Evolutionary conservation across 1,140 invertebrate species (phyloP).

Genomic region (Campoletis sonorensis): DNA sequence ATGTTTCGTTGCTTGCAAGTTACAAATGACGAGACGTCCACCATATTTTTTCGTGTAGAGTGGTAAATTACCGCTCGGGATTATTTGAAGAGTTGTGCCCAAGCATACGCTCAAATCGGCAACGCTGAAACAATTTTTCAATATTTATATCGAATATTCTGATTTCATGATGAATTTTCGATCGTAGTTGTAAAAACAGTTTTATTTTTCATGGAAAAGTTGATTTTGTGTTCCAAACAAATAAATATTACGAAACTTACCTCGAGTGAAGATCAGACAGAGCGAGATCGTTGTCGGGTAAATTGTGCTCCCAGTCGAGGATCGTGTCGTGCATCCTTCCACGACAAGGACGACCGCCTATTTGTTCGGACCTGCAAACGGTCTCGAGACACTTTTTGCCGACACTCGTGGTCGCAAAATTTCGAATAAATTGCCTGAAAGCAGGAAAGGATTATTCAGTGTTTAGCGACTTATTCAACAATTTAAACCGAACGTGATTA

Average conservation of each 20-base stretch:
- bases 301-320: conserved; percentile 98
- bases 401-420: conserved; percentile 89
- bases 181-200: too few species aligned
- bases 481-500: too few species aligned
- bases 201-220: neutral
- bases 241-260: conserved; percentile 74
- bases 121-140: conserved; percentile 78
- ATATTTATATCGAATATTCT: neutral
- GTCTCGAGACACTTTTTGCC: conserved; percentile 92
- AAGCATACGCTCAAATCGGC: conserved; percentile 95
- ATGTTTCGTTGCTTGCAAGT: conserved; percentile 98
- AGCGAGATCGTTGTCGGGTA: conserved; percentile 93
- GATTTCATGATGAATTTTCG: too few species aligned
- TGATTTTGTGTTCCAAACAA: neutral
- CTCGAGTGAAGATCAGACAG: conserved; percentile 92
- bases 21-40: conserved; percentile 95
- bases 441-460: conserved; percentile 59
- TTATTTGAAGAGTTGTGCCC: conserved; percentile 97
- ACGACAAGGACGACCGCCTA: conserved; percentile 84
- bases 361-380: conserved; percentile 82
- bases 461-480: too few species aligned
- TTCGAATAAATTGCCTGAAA: conserved; percentile 89
- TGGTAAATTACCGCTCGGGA: conserved; percentile 97
- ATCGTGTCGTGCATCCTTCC: conserved; percentile 94
- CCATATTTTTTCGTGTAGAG: conserved; percentile 91